Percentiles rank a stretch among this genome's conserved stretches.
Conservation (phyloP, 2,797 vertebrate species). For the Rallus crepitans region DNA sequence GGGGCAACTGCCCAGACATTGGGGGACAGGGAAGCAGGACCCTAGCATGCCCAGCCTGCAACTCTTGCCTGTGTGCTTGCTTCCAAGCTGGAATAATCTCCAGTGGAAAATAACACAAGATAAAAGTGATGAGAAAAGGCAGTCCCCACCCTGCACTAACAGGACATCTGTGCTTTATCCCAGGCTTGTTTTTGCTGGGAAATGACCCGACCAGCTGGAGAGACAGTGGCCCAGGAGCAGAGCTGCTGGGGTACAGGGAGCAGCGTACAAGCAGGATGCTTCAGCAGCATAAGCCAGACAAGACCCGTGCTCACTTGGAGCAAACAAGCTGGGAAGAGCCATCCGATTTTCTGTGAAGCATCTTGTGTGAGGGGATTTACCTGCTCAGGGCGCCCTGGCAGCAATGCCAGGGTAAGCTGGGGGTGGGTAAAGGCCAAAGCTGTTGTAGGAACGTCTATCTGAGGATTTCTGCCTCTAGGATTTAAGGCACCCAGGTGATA, state of each 20-base stretch:
- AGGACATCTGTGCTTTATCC: not conserved
- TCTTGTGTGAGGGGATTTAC: not conserved
- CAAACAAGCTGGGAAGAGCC: not conserved
- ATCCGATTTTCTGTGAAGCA: accelerated
- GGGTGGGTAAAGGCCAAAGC: not conserved
- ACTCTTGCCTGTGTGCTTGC: not conserved
- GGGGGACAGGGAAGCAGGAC: not conserved
- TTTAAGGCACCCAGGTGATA: not conserved
- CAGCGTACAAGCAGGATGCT: accelerated
- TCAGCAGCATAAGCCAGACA: accelerated
- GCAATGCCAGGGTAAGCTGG: not conserved
- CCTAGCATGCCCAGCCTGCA: accelerated
- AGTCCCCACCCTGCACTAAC: not conserved
- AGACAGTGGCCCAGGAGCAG: not conserved
- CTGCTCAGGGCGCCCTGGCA: not conserved
- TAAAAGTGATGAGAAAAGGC: not conserved
- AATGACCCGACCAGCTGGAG: not conserved
- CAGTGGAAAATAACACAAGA: not conserved
- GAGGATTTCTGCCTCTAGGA: not conserved
- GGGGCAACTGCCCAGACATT: accelerated
- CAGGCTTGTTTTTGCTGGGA: not conserved
- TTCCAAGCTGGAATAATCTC: not conserved
- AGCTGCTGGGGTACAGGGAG: not conserved
- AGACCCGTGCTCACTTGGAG: accelerated
- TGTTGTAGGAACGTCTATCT: accelerated